Conservation (phyloP, 2,797 vertebrate species). For the Enteromius viviparus region DNA sequence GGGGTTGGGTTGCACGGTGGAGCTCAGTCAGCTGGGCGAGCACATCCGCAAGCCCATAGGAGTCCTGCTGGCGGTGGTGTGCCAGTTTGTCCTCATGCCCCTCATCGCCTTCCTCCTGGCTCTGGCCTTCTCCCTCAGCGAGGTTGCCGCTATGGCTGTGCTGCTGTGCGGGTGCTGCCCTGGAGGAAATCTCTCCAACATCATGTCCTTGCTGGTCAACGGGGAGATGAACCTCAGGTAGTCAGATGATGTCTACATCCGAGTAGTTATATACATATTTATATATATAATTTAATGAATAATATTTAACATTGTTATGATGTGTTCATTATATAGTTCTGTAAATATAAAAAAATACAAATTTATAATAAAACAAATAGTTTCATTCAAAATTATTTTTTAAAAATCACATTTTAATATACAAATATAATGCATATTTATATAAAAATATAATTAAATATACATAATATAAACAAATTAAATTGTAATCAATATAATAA, state of each 20-base stretch:
- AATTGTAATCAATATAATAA: neutral
- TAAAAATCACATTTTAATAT: neutral
- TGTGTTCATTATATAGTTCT: neutral
- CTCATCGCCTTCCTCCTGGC: constrained; percentile 92
- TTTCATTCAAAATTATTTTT: too few species aligned
- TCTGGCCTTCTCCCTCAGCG: constrained; percentile 87
- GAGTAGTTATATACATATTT: neutral
- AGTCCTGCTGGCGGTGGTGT: constrained; percentile 88
- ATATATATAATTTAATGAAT: neutral
- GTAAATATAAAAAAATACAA: neutral
- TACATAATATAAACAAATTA: neutral
- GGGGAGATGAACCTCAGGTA: constrained; percentile 99
- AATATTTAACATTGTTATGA: neutral
- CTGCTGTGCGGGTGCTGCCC: constrained; percentile 97
- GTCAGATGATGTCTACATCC: neutral
- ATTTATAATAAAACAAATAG: neutral
- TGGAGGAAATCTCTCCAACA: constrained; percentile 94
- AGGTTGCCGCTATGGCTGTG: constrained; percentile 93
- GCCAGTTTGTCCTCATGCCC: constrained; percentile 95
- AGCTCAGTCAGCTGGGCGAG: constrained; percentile 85
- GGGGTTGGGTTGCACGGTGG: constrained; percentile 95
- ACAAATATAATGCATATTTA: neutral
- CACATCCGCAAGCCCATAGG: constrained; percentile 90
- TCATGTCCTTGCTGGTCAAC: constrained; percentile 92
- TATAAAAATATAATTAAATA: neutral